Percentiles rank a stretch among this genome's conserved stretches.
Conservation (phyloP, 2,797 vertebrate species). For the Scleropages formosus region DNA sequence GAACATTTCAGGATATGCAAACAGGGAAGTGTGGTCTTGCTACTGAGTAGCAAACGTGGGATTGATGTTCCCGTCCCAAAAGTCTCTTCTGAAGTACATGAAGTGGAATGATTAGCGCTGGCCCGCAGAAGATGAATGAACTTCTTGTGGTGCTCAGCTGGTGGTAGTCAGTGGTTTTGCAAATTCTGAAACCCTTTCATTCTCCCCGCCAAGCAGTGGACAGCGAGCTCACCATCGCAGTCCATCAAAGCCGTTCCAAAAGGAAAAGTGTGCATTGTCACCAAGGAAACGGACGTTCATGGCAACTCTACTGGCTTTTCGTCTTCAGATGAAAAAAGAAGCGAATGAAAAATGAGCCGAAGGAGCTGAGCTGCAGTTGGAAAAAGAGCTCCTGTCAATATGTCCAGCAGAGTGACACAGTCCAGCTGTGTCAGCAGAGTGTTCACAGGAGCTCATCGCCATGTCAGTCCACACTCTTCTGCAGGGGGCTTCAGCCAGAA, state of each 20-base stretch:
- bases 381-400: background rate
- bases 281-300: conserved; percentile 62
- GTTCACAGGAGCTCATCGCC: background rate
- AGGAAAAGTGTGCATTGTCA: conserved; percentile 63
- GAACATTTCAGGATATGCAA: conserved; percentile 20
- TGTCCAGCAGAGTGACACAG: background rate
- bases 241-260: conserved; percentile 50
- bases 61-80: background rate
- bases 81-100: conserved; percentile 6
- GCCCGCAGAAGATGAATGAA: conserved; percentile 14
- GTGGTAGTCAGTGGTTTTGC: background rate
- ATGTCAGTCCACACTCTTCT: background rate
- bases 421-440: background rate
- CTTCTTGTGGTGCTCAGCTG: conserved; percentile 21
- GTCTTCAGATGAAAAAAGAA: background rate
- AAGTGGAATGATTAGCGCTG: conserved; percentile 3
- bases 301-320: conserved; percentile 44
- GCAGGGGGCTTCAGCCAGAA: background rate
- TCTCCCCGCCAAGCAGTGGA: conserved; percentile 2
- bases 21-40: conserved; percentile 5
- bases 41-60: background rate
- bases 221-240: background rate
- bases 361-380: background rate
- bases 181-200: conserved; percentile 10
- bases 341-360: conserved; percentile 8